Evolutionary conservation across 2,797 vertebrate species (phyloP), one percentile per base, ranked within the genome.

Genomic region (Cephalopachus bancanus): DNA sequence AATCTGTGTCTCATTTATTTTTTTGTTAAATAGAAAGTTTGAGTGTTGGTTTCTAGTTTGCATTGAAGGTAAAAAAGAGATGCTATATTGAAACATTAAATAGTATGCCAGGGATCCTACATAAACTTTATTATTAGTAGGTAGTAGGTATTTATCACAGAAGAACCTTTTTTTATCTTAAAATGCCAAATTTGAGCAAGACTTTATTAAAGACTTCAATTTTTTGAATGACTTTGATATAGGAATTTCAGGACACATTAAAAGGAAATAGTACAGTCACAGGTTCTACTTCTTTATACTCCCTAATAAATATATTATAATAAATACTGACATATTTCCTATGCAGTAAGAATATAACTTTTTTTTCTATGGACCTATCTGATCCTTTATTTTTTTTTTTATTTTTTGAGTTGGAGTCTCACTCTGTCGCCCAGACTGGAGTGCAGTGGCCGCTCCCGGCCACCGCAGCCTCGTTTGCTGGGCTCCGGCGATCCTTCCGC

Each of bases 1-100:
- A 81, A 28, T 84, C 11, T 84, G 17, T 88, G 1, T 30, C 90
- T 92, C 44, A 86, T 2, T 67, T 81, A 2, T 84, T 95, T 78
- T 57, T 57, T 84, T 95, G 62, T 30, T 64, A 96, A 83, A 91
- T 62, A 67, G 22, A 11, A 69, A 72, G 59, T 89, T n/a, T n/a
- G 30, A 93, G 2, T 93, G 15, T 49, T 37, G 12, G 59, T 75
- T 86, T 96, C 67, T 59, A 53, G 14, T 33, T 59, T 28, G 59
- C 49, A 5, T 12, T 90, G 24, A 87, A 69, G 33, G 33, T 72
- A 30, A 94, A 89, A 71, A 59, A 93, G 59, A 83, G 78, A 59
- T 15, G 5, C 2, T 71, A 24, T 59, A 83, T 85, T 12, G 80
- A 84, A 96, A 76, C 5, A 51, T 5, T 75, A 9, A 37, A 55